Conservation (phyloP, 2,888 invertebrate genomes). For the Agonum fuliginosum region DNA sequence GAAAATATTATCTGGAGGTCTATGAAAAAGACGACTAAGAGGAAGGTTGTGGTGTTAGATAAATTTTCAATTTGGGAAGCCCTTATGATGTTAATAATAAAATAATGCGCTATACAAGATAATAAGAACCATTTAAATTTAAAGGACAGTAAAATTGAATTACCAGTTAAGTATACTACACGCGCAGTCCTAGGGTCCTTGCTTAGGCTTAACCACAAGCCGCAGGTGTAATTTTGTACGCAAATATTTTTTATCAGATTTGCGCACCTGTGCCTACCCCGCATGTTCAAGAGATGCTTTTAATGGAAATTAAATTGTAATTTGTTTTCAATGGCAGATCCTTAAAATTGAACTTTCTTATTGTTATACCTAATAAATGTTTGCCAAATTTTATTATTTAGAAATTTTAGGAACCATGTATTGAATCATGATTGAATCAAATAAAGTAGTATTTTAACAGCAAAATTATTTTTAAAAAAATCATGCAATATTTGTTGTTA, state of each 20-base stretch:
- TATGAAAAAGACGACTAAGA: too few relatives aligned
- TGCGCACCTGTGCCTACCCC: neutral
- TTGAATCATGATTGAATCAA: too few relatives aligned
- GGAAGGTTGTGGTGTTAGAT: too few relatives aligned
- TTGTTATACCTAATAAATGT: too few relatives aligned
- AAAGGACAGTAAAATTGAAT: slow-evolving; percentile 8
- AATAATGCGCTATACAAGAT: neutral
- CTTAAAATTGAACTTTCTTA: slow-evolving; percentile 3
- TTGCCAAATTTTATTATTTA: too few relatives aligned
- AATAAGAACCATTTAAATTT: neutral
- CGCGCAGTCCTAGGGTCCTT: neutral
- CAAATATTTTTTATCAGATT: slow-evolving; percentile 26
- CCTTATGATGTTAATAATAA: neutral
- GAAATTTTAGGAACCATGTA: too few relatives aligned
- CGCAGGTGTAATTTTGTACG: neutral
- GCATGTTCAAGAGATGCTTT: neutral
- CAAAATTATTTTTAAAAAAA: too few relatives aligned
- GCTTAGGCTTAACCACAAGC: neutral
- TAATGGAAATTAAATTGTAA: slow-evolving; percentile 21
- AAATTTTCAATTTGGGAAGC: neutral
- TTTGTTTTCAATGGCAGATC: neutral
- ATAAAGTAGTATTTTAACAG: too few relatives aligned
- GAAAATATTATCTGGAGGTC: too few relatives aligned
- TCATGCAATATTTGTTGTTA: too few relatives aligned
- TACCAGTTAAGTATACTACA: neutral